Evolutionary conservation across 2,888 invertebrate genomes (phyloP), one percentile per base, ranked within the genome.

Genomic region (Carabus problematicus): DNA sequence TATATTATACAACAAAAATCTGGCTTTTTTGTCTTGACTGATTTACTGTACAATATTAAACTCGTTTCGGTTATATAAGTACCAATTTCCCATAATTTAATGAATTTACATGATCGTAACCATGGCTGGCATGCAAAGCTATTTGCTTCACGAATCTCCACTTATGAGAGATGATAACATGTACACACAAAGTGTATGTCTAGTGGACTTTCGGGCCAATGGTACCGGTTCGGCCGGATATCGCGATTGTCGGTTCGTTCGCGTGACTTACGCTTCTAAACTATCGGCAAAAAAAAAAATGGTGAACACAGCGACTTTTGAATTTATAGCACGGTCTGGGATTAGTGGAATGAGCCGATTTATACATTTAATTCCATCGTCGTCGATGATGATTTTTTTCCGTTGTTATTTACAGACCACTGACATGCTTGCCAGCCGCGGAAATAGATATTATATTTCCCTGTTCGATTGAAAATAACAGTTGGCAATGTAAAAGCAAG

Each of bases 211-310:
- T 54, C 45, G 45, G 7, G 45, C 2, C 7, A 3, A 45, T 45
- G 45, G 8, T 8, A 49, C 7, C 11, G 52, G 52, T 54, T 16
- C 1, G 1, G 12, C 14, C 9, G 54, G 12, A 54, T 54, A 16
- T 54, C 19, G 9, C 19, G 11, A 11, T 8, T 55, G 29, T 6
- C 29, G 29, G 29, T 1, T 11, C 4, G 29, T 4, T 66, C 16
- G 66, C 66, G 66, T 66, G 66, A 66, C 66, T 49, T 39, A 49
- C 16, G 16, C 58, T 58, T 18, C 66, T 66, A 66, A 66, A 66
- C 66, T 58, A 66, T 66, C 66, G 58, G 49, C 66, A 66, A 66
- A 66, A 64, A 66, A 66, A 66, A 66, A 66, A 64, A 66, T 58
- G 45, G 66, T 47, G 66, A 66, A 49, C 43, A 55, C 66, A 54